A percentile compares a stretch with the other conserved stretches of the same genome.
phyloP scores from a whole-genome alignment of 2,888 invertebrate genomes.

The Oeneis ivallda region DNA sequence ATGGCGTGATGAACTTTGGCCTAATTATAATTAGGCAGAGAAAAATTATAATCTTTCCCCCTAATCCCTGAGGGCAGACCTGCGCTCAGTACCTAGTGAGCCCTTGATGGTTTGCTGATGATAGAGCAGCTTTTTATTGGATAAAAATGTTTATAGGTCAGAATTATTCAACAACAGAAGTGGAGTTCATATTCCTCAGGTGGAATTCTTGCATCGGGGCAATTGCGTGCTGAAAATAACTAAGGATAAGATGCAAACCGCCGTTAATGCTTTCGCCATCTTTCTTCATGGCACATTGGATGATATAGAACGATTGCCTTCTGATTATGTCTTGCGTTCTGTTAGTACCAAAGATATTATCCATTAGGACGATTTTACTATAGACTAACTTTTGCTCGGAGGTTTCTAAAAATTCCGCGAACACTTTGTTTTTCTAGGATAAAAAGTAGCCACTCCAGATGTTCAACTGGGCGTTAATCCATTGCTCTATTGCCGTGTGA shows the following conservation, averaged over 20 bases:
- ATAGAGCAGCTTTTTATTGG: not conserved
- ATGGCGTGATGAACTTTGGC: too few species aligned
- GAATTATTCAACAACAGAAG: constrained; percentile 57
- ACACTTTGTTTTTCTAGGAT: too few species aligned
- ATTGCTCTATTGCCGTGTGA: too few species aligned
- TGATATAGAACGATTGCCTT: constrained; percentile 58
- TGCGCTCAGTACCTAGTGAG: too few species aligned
- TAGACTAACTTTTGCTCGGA: too few species aligned
- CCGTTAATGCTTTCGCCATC: constrained; percentile 68
- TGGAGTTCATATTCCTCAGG: constrained; percentile 57
- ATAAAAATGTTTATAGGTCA: constrained; percentile 45
- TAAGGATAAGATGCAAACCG: constrained; percentile 69
- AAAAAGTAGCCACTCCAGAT: too few species aligned
- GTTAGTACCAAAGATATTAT: constrained; percentile 48
- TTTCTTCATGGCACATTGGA: constrained; percentile 55
- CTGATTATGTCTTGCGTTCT: constrained; percentile 60
- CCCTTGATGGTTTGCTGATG: too few species aligned
- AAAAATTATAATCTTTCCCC: too few species aligned
- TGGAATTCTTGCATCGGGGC: constrained; percentile 54
- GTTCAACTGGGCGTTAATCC: too few species aligned
- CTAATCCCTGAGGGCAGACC: too few species aligned
- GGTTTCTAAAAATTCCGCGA: too few species aligned
- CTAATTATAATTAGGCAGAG: too few species aligned
- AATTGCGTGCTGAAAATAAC: constrained; percentile 56
- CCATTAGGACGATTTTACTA: not conserved